Conservation (phyloP, 2,797 vertebrate species). For the Garrulus glandarius region DNA sequence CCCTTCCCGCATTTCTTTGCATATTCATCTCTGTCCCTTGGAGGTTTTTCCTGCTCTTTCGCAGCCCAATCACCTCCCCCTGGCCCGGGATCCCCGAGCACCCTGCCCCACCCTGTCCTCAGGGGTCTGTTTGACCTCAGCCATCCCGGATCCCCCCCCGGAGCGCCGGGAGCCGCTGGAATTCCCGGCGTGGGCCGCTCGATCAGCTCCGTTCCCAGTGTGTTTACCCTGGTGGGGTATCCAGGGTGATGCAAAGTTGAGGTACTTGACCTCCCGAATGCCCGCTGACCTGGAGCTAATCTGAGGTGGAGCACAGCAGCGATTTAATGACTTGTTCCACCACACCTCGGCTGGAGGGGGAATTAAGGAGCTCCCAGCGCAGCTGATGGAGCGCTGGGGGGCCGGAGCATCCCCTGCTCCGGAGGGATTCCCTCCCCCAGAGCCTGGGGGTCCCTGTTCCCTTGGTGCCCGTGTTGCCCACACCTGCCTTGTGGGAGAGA, state of each 20-base stretch:
- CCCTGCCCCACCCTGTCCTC: background rate
- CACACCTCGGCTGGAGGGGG: background rate
- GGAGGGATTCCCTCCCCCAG: fast-evolving
- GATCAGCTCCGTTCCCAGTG: fast-evolving
- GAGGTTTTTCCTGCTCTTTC: background rate
- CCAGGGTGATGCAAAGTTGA: background rate
- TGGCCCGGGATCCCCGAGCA: background rate
- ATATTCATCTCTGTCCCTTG: background rate
- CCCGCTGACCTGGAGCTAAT: slow-evolving; percentile 3
- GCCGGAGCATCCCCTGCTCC: background rate
- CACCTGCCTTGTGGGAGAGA: background rate
- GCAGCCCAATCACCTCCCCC: background rate
- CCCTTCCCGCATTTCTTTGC: background rate
- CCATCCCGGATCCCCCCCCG: background rate
- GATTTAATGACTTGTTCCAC: background rate
- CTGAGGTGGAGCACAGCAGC: background rate
- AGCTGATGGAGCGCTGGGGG: background rate
- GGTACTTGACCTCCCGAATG: background rate
- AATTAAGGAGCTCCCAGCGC: background rate
- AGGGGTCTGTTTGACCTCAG: background rate
- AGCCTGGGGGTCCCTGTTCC: fast-evolving
- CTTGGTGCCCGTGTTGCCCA: fast-evolving
- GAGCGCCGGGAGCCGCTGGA: background rate
- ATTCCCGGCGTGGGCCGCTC: background rate
- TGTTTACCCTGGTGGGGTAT: background rate